Percentiles rank a stretch among this genome's conserved stretches.
Evolutionary conservation across 2,797 vertebrate species (phyloP).

Genomic region (Pseudomugil gertrudae): DNA sequence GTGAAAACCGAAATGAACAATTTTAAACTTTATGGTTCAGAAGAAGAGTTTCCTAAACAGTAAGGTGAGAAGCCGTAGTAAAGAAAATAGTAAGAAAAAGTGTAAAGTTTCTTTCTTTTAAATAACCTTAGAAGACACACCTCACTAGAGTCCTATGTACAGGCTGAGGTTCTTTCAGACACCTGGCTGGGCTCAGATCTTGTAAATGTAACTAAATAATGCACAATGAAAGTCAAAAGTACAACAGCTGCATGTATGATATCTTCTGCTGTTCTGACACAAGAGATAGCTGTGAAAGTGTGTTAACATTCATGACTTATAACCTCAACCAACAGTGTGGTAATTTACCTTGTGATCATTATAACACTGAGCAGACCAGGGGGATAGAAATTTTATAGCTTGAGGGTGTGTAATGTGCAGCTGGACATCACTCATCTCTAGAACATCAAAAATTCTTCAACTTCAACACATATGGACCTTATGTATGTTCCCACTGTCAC

Average conservation of each 20-base stretch:
- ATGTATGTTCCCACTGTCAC: not conserved
- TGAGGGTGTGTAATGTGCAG: constrained; percentile 17
- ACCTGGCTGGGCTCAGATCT: not conserved
- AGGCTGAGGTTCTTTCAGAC: not conserved
- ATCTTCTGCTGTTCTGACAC: not conserved
- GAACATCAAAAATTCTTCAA: constrained; percentile 10
- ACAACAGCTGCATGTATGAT: not conserved
- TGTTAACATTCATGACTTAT: not conserved
- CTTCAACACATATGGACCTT: constrained; percentile 12
- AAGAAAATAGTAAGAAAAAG: too few species aligned
- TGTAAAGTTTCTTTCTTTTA: too few species aligned
- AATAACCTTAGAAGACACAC: too few species aligned
- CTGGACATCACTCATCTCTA: constrained; percentile 33
- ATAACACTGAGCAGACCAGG: not conserved
- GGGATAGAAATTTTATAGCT: not conserved
- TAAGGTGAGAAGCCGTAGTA: too few species aligned
- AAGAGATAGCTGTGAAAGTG: not conserved
- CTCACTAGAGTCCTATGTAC: not conserved
- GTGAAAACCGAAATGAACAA: too few species aligned
- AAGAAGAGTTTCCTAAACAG: too few species aligned
- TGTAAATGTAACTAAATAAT: not conserved
- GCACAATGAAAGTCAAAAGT: not conserved
- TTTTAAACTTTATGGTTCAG: too few species aligned
- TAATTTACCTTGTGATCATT: not conserved
- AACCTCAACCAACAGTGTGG: not conserved